phyloP scores from a whole-genome alignment of 2,113 vertebrate genomes.

The Lagopus muta region DNA sequence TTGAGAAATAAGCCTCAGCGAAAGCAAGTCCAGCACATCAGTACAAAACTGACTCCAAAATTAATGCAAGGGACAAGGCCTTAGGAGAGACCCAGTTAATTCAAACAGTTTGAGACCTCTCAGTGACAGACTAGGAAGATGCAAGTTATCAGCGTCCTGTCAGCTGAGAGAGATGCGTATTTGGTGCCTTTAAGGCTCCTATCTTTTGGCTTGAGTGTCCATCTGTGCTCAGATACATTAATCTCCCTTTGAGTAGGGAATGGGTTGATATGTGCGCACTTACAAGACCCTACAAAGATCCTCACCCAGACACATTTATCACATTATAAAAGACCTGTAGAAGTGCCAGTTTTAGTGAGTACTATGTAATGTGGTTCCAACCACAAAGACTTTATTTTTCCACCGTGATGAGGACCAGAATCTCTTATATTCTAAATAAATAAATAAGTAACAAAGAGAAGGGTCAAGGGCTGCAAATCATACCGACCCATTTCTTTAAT shows the following conservation, averaged over 20 bases:
- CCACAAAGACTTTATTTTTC: conserved; percentile 22
- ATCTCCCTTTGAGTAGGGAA: not conserved
- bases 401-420: not conserved
- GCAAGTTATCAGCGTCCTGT: not conserved
- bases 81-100: not conserved
- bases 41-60: not conserved
- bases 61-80: not conserved
- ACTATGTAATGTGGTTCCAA: conserved; percentile 24
- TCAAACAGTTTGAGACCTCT: not conserved
- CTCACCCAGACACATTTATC: not conserved
- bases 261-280: not conserved
- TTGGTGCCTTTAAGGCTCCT: not conserved
- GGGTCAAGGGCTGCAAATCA: not conserved
- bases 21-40: not conserved
- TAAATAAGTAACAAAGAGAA: not conserved
- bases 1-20: not conserved
- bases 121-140: accelerated
- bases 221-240: not conserved
- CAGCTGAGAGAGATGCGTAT: not conserved
- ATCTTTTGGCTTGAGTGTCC: not conserved
- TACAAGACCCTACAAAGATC: not conserved
- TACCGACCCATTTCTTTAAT: not conserved
- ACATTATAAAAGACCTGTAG: not conserved
- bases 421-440: not conserved
- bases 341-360: conserved; percentile 29